phyloP scores from a whole-genome alignment of 2,113 vertebrate genomes.

The Probosciger aterrimus region DNA sequence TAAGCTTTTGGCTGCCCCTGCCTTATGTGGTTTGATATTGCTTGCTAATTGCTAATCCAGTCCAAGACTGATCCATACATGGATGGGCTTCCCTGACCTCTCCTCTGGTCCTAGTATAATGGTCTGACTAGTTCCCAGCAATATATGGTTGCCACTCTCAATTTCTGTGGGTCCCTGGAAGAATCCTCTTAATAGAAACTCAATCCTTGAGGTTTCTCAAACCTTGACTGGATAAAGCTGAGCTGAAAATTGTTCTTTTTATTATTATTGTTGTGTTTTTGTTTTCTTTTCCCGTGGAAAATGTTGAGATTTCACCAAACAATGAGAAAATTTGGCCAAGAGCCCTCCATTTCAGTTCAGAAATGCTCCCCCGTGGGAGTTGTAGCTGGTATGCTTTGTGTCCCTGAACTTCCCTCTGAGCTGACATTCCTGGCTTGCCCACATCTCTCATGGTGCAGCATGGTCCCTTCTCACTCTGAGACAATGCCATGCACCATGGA shows the following conservation, averaged over 20 bases:
- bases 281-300: conserved; percentile 50
- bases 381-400: conserved; percentile 59
- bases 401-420: conserved; percentile 1
- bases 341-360: conserved; percentile 46
- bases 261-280: neutral
- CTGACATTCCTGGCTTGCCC: conserved; percentile 56
- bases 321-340: conserved; percentile 53
- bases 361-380: neutral
- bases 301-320: conserved; percentile 54
- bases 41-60: neutral
- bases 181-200: neutral
- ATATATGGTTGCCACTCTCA: neutral
- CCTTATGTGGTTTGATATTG: neutral
- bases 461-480: conserved; percentile 20
- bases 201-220: neutral
- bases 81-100: neutral
- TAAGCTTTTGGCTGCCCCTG: neutral
- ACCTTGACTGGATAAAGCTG: neutral
- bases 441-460: neutral
- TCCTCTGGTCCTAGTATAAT: neutral
- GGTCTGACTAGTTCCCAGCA: neutral
- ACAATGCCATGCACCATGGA: neutral
- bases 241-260: neutral
- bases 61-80: neutral
- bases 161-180: neutral